Base-by-base conservation (phyloP, 2,797 vertebrate genomes). In the Tangara arthus region DNA sequence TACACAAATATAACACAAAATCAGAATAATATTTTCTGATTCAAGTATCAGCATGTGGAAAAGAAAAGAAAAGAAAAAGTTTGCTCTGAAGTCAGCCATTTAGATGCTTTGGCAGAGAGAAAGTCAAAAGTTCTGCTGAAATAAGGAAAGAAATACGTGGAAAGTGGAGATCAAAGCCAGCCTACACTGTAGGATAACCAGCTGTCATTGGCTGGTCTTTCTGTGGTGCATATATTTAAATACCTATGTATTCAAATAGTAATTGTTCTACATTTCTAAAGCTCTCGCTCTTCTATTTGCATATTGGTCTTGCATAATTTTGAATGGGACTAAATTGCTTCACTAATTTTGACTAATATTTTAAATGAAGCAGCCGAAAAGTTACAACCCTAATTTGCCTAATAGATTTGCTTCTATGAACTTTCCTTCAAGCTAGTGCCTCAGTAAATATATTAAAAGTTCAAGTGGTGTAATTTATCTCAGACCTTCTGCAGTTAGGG, bases 291-390 rank as follows among this genome's bases (percentile, higher is more conserved):
- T 90, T 46, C 35, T 20, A 21, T 92, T 93, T 95, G 76, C 79
- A 46, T 95, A 55, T 87, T 88, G 59, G 55, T 91, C 69, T 95
- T 83, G 59, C 37, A 46, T 79, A 14, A 84, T 61, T 93, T 93
- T 93, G 61, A 88, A 72, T 86, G 28, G 37, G 37, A 76, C 46
- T 89, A 83, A 93, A 81, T 85, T 80, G 37, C 91, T 92, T 80
- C 34, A 55, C 85, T 92, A 86, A 94, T 93, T 83, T 91, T 84
- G 14, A 70, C 93, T 94, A 93, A 53, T 93, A 91, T 70, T 91
- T 90, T 93, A 91, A 91, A 69, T 76, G 32, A 93, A 91, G 47
- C 41, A 91, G 66, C 47, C 89, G 72, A 59, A 76, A 94, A 50
- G 27, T 92, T 92, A 69, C 34, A 49, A 66, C 73, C 18, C 30